These are phyloP conservation scores for Emys orbicularis DNA, from an alignment of 2,797 vertebrate genomes.

Conservation along the genomic window DNA sequence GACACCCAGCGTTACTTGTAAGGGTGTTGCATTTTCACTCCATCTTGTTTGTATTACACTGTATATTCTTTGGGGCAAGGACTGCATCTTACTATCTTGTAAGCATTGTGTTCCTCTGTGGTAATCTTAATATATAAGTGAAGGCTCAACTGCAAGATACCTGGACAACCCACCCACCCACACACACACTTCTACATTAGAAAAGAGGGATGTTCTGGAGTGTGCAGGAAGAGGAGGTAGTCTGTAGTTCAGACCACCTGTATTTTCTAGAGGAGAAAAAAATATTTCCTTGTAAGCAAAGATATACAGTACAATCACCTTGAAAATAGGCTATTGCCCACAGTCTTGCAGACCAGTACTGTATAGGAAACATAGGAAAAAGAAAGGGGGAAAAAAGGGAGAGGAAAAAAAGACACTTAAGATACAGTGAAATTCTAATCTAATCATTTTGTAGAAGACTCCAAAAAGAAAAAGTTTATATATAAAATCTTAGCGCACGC, in stretches of 20 bases:
- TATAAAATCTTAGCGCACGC: background rate
- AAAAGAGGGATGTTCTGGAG: background rate
- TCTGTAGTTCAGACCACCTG: background rate
- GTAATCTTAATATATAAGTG: background rate
- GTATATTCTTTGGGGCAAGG: background rate
- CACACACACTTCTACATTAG: background rate
- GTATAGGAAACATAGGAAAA: background rate
- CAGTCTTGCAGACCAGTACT: constrained; percentile 38
- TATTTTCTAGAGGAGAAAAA: background rate
- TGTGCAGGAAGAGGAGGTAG: background rate
- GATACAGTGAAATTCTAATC: too few species aligned
- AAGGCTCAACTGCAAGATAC: background rate
- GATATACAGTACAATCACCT: fast-evolving
- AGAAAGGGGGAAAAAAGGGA: background rate
- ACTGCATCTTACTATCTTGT: too few species aligned
- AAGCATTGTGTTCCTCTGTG: background rate
- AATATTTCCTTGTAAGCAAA: background rate
- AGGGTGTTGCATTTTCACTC: background rate
- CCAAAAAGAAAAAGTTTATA: background rate
- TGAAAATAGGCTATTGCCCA: background rate
- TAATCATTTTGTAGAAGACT: background rate
- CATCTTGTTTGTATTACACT: background rate
- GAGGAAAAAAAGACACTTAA: background rate
- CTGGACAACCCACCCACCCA: too few species aligned
- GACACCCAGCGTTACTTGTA: background rate